Evolutionary conservation across 2,888 invertebrate species (phyloP).

Genomic region (Acronicta psi): DNA sequence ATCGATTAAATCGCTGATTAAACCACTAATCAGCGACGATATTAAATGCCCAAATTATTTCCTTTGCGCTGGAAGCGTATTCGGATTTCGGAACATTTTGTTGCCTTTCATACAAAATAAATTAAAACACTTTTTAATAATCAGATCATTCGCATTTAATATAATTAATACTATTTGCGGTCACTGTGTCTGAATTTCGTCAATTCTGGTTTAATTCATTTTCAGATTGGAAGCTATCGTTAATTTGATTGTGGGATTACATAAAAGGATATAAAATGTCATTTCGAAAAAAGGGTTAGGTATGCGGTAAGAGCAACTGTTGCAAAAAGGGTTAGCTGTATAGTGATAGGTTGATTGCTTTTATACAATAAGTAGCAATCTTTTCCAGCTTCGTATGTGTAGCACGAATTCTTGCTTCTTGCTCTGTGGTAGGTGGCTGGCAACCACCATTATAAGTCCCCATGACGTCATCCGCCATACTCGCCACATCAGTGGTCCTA

Average conservation of each 20-base stretch:
- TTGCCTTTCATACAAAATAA: slow-evolving; percentile 8
- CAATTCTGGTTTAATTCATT: slow-evolving; percentile 18
- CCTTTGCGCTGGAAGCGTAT: slow-evolving; percentile 19
- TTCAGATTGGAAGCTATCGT: not conserved
- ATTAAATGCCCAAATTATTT: slow-evolving; percentile 63
- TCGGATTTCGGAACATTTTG: slow-evolving; percentile 9
- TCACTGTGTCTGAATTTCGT: slow-evolving; percentile 3
- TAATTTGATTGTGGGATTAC: not conserved
- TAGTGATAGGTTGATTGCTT: too few relatives aligned
- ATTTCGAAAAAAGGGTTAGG: too few relatives aligned
- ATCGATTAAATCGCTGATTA: slow-evolving; percentile 43
- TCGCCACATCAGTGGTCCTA: too few relatives aligned
- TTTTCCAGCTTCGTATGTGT: too few relatives aligned
- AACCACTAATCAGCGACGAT: slow-evolving; percentile 61
- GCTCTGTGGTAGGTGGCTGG: too few relatives aligned
- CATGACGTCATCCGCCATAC: too few relatives aligned
- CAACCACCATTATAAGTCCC: too few relatives aligned
- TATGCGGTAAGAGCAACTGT: too few relatives aligned
- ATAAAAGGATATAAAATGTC: not conserved
- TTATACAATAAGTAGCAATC: too few relatives aligned
- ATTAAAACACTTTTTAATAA: slow-evolving; percentile 26
- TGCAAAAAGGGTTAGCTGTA: too few relatives aligned
- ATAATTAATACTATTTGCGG: slow-evolving; percentile 18
- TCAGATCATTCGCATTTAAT: slow-evolving; percentile 1
- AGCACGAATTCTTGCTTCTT: too few relatives aligned